Evolutionary conservation across 2,888 invertebrate species (phyloP).

Genomic region (Candidula unifasciata): DNA sequence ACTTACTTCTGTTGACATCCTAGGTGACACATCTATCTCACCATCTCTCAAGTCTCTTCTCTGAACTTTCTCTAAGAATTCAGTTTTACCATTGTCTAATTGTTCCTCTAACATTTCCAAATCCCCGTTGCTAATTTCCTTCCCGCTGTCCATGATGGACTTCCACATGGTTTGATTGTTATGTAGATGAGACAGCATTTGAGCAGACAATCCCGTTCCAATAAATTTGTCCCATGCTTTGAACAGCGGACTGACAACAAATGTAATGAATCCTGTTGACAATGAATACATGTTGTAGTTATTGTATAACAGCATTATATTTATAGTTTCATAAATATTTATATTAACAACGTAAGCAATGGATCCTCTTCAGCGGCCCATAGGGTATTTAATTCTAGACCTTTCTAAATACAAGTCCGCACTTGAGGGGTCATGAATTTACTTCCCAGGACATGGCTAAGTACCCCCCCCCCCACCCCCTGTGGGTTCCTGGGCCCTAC

Average conservation of each 20-base stretch:
- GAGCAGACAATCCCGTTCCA: slow-evolving; percentile 83
- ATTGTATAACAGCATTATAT: no score
- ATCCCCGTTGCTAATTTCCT: slow-evolving; percentile 20
- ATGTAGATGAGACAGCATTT: slow-evolving; percentile 84
- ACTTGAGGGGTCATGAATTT: no score
- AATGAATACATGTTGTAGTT: background rate
- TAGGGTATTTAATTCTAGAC: no score
- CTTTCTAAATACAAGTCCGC: no score
- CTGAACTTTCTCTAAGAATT: background rate
- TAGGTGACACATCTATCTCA: background rate
- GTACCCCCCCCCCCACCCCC: no score
- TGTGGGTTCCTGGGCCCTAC: no score
- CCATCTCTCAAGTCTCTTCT: slow-evolving; percentile 2
- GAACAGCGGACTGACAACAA: slow-evolving; percentile 89
- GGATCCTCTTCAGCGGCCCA: no score
- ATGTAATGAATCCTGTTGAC: slow-evolving; percentile 85
- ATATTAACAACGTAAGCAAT: no score
- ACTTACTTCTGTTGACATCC: no score
- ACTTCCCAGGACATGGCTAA: no score
- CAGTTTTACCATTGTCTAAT: slow-evolving; percentile 36
- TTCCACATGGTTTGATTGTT: slow-evolving; percentile 69
- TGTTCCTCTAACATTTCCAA: slow-evolving; percentile 33
- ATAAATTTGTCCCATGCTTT: slow-evolving; percentile 90
- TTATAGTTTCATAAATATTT: no score
- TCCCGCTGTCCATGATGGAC: slow-evolving; percentile 51